These are phyloP conservation scores for Melopsittacus undulatus DNA, from an alignment of 2,797 vertebrate genomes.

Conservation along the genomic window DNA sequence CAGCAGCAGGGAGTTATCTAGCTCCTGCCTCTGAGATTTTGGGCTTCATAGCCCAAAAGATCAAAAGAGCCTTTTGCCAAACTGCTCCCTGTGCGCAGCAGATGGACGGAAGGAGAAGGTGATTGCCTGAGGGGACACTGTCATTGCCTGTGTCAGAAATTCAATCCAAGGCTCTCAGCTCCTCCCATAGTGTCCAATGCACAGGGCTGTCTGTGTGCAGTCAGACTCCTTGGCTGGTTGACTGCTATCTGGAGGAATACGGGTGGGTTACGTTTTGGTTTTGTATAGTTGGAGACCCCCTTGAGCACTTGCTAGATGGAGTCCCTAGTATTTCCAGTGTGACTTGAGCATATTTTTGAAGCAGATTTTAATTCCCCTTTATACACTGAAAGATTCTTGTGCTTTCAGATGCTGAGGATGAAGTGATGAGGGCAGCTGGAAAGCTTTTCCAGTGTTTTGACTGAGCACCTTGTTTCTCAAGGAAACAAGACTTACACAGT, in stretches of 20 bases:
- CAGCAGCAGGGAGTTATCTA: too few relatives aligned
- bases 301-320: not conserved
- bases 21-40: not conserved
- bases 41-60: not conserved
- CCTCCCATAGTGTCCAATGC: not conserved
- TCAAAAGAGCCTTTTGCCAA: not conserved
- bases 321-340: not conserved
- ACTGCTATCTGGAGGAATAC: not conserved
- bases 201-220: not conserved
- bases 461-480: not conserved
- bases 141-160: not conserved
- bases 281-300: not conserved
- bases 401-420: not conserved
- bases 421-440: not conserved
- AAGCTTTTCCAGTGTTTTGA: not conserved
- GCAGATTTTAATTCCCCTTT: not conserved
- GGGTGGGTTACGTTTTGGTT: fast-evolving
- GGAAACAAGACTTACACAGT: not conserved
- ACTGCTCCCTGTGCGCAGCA: not conserved
- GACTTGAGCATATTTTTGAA: not conserved
- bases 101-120: not conserved
- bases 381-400: not conserved
- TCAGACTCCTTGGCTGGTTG: not conserved
- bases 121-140: not conserved
- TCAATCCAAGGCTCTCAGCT: not conserved